Base-by-base conservation (phyloP, 2,797 vertebrate species). In the Sebastes diaconus region DNA sequence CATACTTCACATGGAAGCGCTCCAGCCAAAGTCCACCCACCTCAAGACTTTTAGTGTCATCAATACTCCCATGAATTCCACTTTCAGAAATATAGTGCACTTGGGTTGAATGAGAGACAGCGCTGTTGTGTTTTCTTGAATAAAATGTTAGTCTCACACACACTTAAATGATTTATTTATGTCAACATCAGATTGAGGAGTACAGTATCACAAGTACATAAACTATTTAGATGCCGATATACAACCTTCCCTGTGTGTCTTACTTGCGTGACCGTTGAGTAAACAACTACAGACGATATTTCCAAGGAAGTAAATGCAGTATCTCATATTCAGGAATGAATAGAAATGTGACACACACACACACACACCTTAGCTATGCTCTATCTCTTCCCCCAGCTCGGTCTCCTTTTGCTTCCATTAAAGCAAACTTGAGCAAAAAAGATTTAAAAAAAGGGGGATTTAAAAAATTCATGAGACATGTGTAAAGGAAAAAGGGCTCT, bases 401-500 rank as follows among this genome's bases (percentile, higher is more conserved):
- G 25, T 80, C 80, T 85, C 36, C 70, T 77, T 64, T 83, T 83
- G 34, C 76, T 80, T 88, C 81, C 81, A 90, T 91, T 88, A 88
- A 88, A 90, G 75, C 65, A 50, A 84, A 90, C 75, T 88, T 79
- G 81, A 84, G 84, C 79, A 80, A 81, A 83, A 87, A 90, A 87
- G 46, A 81, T 7, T 14, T 16, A 46, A 79, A 29, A 0, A 79
- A 16, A 78, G 68, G 60, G 16, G 16, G 25, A 29, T 22, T 68
- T 94, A 67, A 95, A 95, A 94, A 85, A 94, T 95, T 90, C 77
- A 95, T 91, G 85, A 94, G 87, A 91, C 84, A 72, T 72, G 72
- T 91, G 90, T 89, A 78, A 82, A 58, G 75, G 84, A 84, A 83
- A 93, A 90, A 77, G 68, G 84, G 77, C 86, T 87, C 63, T 22